These are phyloP conservation scores for Helicolenus hilgendorfi DNA, from an alignment of 2,797 vertebrate genomes.

Conservation along the genomic window DNA sequence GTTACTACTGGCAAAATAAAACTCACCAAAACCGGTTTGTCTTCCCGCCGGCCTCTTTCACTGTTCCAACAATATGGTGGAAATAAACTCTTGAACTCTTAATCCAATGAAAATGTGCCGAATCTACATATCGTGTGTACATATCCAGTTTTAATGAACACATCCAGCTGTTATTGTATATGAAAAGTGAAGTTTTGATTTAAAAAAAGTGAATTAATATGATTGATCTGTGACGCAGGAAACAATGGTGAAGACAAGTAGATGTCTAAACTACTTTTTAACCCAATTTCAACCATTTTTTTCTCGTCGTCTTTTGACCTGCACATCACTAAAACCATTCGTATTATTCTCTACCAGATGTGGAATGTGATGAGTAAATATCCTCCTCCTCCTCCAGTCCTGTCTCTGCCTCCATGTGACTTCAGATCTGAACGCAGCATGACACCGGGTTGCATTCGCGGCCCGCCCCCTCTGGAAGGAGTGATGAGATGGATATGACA, in stretches of 20 bases:
- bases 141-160: neutral
- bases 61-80: too few relatives aligned
- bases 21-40: too few relatives aligned
- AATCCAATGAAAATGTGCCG: too few relatives aligned
- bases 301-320: neutral
- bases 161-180: neutral
- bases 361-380: slow-evolving; percentile 12
- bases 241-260: too few relatives aligned
- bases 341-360: neutral
- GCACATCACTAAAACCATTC: neutral
- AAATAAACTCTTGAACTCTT: too few relatives aligned
- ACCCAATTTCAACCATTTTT: neutral
- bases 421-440: slow-evolving; percentile 1
- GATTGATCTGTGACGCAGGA: neutral
- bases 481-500: slow-evolving; percentile 63
- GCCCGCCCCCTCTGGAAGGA: slow-evolving; percentile 30
- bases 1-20: too few relatives aligned
- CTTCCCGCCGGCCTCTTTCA: too few relatives aligned
- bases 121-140: too few relatives aligned
- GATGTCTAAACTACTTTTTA: neutral
- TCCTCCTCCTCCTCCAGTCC: neutral
- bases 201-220: neutral
- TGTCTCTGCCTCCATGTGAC: slow-evolving; percentile 8
- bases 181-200: neutral
- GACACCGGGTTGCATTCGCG: slow-evolving; percentile 40